These are phyloP conservation scores for Eupithecia inturbata DNA, from an alignment of 2,888 invertebrate genomes.

Conservation along the genomic window DNA sequence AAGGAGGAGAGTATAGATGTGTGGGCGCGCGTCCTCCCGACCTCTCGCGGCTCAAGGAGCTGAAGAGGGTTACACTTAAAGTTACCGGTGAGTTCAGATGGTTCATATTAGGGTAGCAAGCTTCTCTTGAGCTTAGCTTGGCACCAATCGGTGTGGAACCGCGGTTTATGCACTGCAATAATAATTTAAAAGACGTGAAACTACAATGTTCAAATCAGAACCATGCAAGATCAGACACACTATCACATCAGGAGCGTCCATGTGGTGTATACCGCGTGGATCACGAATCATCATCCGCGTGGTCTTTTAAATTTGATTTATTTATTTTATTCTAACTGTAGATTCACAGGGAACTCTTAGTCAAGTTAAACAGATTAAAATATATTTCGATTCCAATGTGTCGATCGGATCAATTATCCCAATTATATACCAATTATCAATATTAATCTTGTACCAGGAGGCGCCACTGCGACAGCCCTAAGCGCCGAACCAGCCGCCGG, in stretches of 20 bases:
- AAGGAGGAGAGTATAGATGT: slow-evolving; percentile 91
- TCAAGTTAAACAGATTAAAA: too few species aligned
- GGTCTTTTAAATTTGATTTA: too few species aligned
- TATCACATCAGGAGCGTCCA: neutral
- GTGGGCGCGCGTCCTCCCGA: slow-evolving; percentile 80
- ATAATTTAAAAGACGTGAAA: neutral
- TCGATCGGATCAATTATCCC: too few species aligned
- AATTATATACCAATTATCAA: too few species aligned
- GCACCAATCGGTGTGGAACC: neutral
- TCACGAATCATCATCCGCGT: neutral
- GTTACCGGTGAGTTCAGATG: slow-evolving; percentile 64
- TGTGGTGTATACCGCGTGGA: neutral
- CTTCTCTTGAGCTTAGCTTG: neutral
- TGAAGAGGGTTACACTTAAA: slow-evolving; percentile 72
- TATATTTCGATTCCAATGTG: too few species aligned
- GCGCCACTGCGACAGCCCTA: slow-evolving; percentile 70
- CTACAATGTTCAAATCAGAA: neutral
- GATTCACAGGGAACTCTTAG: too few species aligned
- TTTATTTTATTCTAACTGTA: too few species aligned
- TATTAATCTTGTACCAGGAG: too few species aligned
- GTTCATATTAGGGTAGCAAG: neutral
- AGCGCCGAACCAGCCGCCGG: slow-evolving; percentile 60
- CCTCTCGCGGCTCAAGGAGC: slow-evolving; percentile 65
- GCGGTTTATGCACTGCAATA: neutral
- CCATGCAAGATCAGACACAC: neutral